Base-by-base conservation (phyloP, 2,888 invertebrate genomes). In the Drosophila meridiana region DNA sequence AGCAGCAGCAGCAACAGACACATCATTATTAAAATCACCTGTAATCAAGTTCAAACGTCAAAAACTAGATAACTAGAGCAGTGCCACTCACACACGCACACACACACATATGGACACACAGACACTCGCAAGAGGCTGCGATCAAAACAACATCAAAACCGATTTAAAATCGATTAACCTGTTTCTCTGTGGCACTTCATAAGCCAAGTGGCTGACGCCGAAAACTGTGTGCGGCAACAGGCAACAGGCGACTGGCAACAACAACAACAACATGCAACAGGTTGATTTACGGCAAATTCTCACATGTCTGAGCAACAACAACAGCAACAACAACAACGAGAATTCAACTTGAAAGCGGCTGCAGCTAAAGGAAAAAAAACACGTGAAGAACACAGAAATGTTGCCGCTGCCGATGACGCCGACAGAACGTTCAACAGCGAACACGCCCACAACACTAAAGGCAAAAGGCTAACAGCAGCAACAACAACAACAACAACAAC, bases 361-460 rank as follows among this genome's bases (percentile, higher is more conserved):
- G 83, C 72, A 83, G 68, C 74, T 64, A 78, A 83, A 73, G 30
- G 57, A 63, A 58, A 62, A 62, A 72, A 65, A 60, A 69, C 53
- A 66, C 70, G 62, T 57, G 65, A 81, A 87, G 83, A 85, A 86
- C 83, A 88, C 60, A 88, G 80, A 88, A 82, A 76, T 73, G 78
- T 73, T 68, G 77, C 83, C 83, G 87, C 76, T 73, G 73, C 76
- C 73, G 73, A 75, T 73, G 67, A 78, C 76, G 90, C 88, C 90
- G 91, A 91, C 91, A 91, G 90, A 92, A 87, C 92, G 86, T 92
- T 92, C 91, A 91, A 81, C 87, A 88, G 67, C 75, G 82, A 83
- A 82, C 89, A 91, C 92, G 92, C 91, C 92, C 90, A 81, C 89
- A 55, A 67, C 70, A 72, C 57, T 45, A 53, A 57, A 69, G 59